Base-by-base conservation (phyloP, 2,113 vertebrate species). In the Pogona vitticeps region DNA sequence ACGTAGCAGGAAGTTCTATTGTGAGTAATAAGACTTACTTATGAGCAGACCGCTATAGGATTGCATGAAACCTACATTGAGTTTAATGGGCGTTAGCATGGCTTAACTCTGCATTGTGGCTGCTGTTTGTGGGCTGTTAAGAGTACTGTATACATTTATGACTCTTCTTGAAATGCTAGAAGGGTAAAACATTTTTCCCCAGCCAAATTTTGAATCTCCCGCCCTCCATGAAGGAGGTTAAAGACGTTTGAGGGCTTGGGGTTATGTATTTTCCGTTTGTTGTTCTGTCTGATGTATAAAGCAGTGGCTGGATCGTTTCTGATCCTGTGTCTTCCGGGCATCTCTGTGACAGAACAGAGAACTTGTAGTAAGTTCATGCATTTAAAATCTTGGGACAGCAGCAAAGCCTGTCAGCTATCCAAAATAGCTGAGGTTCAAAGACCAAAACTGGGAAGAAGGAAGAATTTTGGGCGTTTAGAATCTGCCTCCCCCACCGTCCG, bases 361-460 rank as follows among this genome's bases (percentile, higher is more conserved):
- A 71, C 68, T n/a, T 28, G 26, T 58, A 4, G 21, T 20, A 31
- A 56, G 3, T 78, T 7, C 18, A 33, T 18, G n/a, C 31, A 56
- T 36, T 52, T 33, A 79, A n/a, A 7, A 33, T 33, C 56, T n/a
- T 36, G 56, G n/a, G 36, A 59, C 2, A 36, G 90, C 92, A 81
- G 89, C 90, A 91, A 92, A 91, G 9, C 40, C 10, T 72, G 75
- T 6, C 38, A 75, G 81, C 20, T 80, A 12, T 88, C 52, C 90
- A 88, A 86, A 87, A 92, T 4, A 28, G 65, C 89, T 90, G 80
- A 90, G 83, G 70, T 73, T 56, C 68, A 79, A 91, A 89, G 87
- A 89, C 36, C 38, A 63, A 13, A 78, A 85, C 42, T 23, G 76
- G 80, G 80, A 82, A 83, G 76, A 75, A 84, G 8, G 86, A 87